Base-by-base conservation (phyloP, 1,140 invertebrate genomes). In the Diabrotica virgifera region DNA sequence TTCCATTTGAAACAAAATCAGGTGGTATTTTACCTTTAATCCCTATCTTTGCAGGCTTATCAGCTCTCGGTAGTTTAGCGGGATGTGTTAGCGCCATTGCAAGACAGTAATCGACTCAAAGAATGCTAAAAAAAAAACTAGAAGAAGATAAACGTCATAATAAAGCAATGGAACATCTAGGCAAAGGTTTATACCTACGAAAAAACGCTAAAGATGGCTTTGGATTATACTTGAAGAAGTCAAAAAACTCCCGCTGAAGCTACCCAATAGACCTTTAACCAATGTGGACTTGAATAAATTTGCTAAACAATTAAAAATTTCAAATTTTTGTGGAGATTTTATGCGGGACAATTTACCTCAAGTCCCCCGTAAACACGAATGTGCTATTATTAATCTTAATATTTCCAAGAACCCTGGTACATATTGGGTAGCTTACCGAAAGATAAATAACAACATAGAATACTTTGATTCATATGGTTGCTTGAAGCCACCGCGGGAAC, bases 11-110 rank as follows among this genome's bases (percentile, higher is more conserved):
- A 24, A 67, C 75, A 2, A 80, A 78, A 74, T 70, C 66, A 54
- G 77, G 77, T 51, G 75, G 74, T 12, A 38, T 78, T 64, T 61
- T 79, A 59, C 77, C 76, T 51, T 54, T 77, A n/a, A 65, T 80
- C 37, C 77, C 78, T 36, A 72, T 80, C 62, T 75, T 79, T 67
- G 75, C 77, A 7, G 77, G 24, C 24, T 24, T 24, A 24, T 24
- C 24, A 24, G 1, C 78, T 8, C 46, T 76, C 36, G 76, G 77
- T 24, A 58, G 67, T 11, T 58, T 79, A 50, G 59, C 71, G 6
- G 38, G 37, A 0, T 77, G 75, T 5, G 72, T 72, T 11, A 69
- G 76, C 10, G 67, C 66, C 14, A 71, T 77, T n/a, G 72, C 70
- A 24, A 24, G 24, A 24, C 24, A 2, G 24, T 24, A 24, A 24